These are phyloP conservation scores for Drosophila paracracens DNA, from an alignment of 2,888 invertebrate genomes.

Conservation along the genomic window DNA sequence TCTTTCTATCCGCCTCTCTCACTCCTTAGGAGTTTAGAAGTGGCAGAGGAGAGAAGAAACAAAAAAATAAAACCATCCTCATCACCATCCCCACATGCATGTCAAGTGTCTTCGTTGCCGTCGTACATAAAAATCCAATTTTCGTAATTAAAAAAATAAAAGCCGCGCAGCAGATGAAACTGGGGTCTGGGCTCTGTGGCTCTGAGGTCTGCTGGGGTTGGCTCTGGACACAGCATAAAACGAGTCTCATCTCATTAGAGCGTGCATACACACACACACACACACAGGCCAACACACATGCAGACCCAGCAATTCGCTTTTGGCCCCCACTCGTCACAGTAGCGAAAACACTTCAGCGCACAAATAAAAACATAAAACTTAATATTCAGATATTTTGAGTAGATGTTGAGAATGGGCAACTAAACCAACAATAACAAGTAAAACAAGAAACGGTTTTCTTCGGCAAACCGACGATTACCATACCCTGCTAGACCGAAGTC, in stretches of 20 bases:
- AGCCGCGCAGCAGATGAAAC: slow-evolving; percentile 34
- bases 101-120: slow-evolving; percentile 71
- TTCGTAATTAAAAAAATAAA: slow-evolving; percentile 78
- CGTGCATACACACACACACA: slow-evolving; percentile 17
- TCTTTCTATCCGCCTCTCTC: slow-evolving; percentile 36
- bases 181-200: slow-evolving; percentile 34
- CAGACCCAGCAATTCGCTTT: slow-evolving; percentile 14
- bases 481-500: background rate
- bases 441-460: background rate
- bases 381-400: slow-evolving; percentile 54
- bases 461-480: background rate
- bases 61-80: slow-evolving; percentile 30
- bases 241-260: slow-evolving; percentile 75
- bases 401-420: slow-evolving; percentile 15
- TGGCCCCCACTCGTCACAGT: slow-evolving; percentile 51
- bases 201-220: slow-evolving; percentile 33
- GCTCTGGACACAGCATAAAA: slow-evolving; percentile 46
- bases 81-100: slow-evolving; percentile 65
- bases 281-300: background rate
- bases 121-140: slow-evolving; percentile 80
- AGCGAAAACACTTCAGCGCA: slow-evolving; percentile 66
- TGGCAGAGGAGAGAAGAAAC: background rate
- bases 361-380: slow-evolving; percentile 40
- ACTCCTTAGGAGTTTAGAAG: slow-evolving; percentile 4
- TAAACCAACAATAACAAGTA: slow-evolving; percentile 16